Evolutionary conservation across 1,140 invertebrate species (phyloP), one percentile per base, ranked within the genome.

Genomic region (Euwallacea similis): DNA sequence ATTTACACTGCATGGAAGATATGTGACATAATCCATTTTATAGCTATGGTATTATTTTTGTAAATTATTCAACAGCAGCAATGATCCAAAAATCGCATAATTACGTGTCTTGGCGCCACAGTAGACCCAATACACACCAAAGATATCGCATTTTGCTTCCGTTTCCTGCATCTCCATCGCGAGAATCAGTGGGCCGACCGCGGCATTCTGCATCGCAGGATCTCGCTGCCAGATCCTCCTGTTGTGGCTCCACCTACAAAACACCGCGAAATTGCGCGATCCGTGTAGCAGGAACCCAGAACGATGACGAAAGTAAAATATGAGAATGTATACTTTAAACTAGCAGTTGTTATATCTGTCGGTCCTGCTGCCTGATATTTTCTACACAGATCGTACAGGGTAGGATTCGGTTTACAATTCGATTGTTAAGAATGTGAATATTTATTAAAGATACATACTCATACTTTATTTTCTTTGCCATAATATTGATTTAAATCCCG

Each of bases 211-310:
- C 54, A 8, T 56, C n/a, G 15, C 42, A 67, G 42, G 41, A 60
- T 10, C 46, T 7, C 16, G 58, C 44, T 54, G 58, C 59, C 55
- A 53, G 58, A 62, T 54, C 21, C 41, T 8, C 55, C 9, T 11
- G 44, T 44, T 15, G 66, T 59, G 66, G 56, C 67, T 69, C 67
- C 67, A 69, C 67, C 67, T 69, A 62, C 67, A 69, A 68, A 69
- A 62, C 67, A 69, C 67, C 67, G 67, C 67, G 44, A 69, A 62
- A 69, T 62, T 62, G 41, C 47, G 67, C 67, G 67, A 69, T 47
- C 11, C 58, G 11, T 9, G 42, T 42, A 59, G 43, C 69, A 71
- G 69, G 69, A 64, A 11, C 16, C 47, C 69, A 58, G 43, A 59
- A 71, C 7, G 46, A 11, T 16, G 9, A 50, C 46, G 46, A 50